Evolutionary conservation across 2,113 vertebrate species (phyloP).

Genomic region (Mesocricetus auratus): DNA sequence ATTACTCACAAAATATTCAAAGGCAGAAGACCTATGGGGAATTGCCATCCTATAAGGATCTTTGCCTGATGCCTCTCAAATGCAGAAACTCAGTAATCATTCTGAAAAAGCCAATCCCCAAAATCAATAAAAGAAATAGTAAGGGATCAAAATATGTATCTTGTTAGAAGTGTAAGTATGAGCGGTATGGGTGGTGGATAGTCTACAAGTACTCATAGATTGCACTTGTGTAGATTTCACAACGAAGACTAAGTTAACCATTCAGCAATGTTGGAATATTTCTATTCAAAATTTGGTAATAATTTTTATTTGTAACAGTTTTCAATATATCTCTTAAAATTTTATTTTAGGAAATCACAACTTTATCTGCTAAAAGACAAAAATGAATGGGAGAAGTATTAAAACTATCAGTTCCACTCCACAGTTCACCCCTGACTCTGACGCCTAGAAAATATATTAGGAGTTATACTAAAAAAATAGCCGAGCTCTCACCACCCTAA

Average conservation of each 20-base stretch:
- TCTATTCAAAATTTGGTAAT: not conserved
- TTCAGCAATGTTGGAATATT: not conserved
- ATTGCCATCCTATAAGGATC: not conserved
- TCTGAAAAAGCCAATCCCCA: not conserved
- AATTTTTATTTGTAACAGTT: not conserved
- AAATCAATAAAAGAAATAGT: not conserved
- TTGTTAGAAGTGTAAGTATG: not conserved
- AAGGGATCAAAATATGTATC: not conserved
- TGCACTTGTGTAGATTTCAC: not conserved
- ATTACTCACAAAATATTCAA: not conserved
- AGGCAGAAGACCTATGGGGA: not conserved
- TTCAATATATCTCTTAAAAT: not conserved
- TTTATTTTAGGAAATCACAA: not conserved
- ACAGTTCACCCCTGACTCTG: not conserved
- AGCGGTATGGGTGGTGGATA: not conserved
- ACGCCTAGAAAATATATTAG: not conserved
- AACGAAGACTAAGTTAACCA: not conserved
- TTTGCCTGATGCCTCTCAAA: not conserved
- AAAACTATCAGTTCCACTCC: not conserved
- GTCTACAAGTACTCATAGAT: not conserved
- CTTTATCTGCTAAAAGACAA: not conserved
- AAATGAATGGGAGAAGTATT: not conserved
- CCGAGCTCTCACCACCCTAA: not conserved
- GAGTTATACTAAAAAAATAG: not conserved
- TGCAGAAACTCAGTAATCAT: not conserved